These are phyloP conservation scores for Indri indri DNA, from an alignment of 2,113 vertebrate genomes.

Conservation along the genomic window DNA sequence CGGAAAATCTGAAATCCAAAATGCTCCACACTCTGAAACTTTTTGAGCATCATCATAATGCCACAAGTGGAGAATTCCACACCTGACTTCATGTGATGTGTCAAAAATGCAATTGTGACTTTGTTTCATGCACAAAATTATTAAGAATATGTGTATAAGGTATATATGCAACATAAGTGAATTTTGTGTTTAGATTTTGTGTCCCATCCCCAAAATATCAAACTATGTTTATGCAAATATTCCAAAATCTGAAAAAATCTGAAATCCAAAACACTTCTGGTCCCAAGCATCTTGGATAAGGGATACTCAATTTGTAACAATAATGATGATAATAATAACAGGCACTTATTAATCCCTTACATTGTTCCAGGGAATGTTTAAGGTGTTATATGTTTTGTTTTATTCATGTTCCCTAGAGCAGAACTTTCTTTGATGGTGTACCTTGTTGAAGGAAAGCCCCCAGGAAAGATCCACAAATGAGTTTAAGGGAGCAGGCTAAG, in stretches of 20 bases:
- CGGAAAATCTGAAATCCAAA: not conserved
- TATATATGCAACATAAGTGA: not conserved
- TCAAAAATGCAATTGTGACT: not conserved
- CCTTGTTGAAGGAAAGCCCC: not conserved
- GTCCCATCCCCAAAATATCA: not conserved
- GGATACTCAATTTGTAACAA: not conserved
- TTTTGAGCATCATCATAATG: not conserved
- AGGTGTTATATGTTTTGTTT: not conserved
- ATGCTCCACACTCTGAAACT: not conserved
- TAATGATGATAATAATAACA: not conserved
- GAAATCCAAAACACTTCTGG: not conserved
- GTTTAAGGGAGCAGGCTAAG: not conserved
- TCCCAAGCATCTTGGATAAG: not conserved
- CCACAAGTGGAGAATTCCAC: not conserved
- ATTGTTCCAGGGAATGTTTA: not conserved
- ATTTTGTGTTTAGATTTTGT: not conserved
- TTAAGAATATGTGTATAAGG: not conserved
- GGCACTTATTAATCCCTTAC: not conserved
- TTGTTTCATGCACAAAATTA: not conserved
- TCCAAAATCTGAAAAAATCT: not conserved
- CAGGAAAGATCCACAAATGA: not conserved
- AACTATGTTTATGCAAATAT: not conserved
- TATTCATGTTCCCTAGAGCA: not conserved
- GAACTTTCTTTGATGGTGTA: not conserved
- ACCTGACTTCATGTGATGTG: not conserved